Percentiles rank a stretch among this genome's conserved stretches.
phyloP scores from a whole-genome alignment of 2,797 vertebrate species.

The Calcarius lapponicus region DNA sequence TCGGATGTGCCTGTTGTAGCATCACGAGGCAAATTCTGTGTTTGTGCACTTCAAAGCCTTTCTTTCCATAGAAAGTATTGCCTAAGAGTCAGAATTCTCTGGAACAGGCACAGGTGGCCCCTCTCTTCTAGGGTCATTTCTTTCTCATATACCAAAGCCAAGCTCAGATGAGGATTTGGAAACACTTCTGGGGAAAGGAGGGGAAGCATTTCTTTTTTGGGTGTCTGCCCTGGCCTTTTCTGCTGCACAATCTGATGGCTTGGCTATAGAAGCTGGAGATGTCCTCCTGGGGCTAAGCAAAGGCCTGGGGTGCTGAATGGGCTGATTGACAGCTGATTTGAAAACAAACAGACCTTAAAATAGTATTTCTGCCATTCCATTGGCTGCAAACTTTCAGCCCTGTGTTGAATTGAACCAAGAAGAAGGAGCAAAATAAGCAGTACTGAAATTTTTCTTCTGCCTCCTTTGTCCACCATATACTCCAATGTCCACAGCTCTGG shows the following conservation, averaged over 20 bases:
- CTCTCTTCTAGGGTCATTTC: conserved; percentile 1
- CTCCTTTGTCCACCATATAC: background rate
- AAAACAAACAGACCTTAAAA: conserved; percentile 53
- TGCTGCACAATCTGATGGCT: background rate
- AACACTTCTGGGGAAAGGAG: background rate
- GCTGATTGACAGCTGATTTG: background rate
- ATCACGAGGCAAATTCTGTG: fast-evolving
- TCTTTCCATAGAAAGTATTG: background rate
- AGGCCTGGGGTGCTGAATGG: background rate
- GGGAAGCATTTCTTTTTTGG: conserved; percentile 5
- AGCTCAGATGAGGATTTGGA: conserved; percentile 24
- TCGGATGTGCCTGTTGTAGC: background rate
- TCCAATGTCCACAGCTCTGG: background rate
- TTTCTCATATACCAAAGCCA: conserved; percentile 16
- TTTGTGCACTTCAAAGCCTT: background rate
- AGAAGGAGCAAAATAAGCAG: background rate
- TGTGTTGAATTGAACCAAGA: background rate
- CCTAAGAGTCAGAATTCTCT: background rate
- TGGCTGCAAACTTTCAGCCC: background rate
- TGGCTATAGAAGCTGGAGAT: conserved; percentile 1
- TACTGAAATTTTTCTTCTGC: background rate
- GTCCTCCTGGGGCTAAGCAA: conserved; percentile 5
- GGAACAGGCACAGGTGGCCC: background rate
- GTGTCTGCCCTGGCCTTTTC: background rate
- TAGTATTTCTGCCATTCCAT: conserved; percentile 7